Conservation (phyloP, 2,888 invertebrate species). For the Chalcosyrphus nemorum region DNA sequence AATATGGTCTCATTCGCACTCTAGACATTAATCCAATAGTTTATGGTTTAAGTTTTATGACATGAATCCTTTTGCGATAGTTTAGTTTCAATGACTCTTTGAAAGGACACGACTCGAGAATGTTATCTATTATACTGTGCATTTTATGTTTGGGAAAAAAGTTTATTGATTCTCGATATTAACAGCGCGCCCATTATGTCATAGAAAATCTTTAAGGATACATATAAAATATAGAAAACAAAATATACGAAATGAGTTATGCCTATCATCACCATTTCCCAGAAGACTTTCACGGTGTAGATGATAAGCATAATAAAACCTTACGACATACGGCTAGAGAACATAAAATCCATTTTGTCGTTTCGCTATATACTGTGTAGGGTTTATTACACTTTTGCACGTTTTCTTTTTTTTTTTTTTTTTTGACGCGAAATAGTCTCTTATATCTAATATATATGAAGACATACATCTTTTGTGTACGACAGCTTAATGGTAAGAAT, state of each 20-base stretch:
- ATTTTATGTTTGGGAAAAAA: too few species aligned
- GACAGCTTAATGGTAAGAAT: slow-evolving; percentile 25
- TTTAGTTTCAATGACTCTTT: too few species aligned
- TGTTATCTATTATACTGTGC: too few species aligned
- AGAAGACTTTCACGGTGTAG: neutral
- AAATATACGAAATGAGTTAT: slow-evolving; percentile 16
- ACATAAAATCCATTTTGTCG: slow-evolving; percentile 30
- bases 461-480: slow-evolving; percentile 33
- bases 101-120: too few species aligned
- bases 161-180: neutral
- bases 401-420: neutral
- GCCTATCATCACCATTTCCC: slow-evolving; percentile 17
- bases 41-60: too few species aligned
- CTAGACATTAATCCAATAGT: too few species aligned
- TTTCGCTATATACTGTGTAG: slow-evolving; percentile 12
- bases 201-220: neutral
- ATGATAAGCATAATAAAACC: slow-evolving; percentile 48
- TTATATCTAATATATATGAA: neutral
- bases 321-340: slow-evolving; percentile 12
- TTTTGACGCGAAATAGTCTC: slow-evolving; percentile 18
- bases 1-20: neutral
- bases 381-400: slow-evolving; percentile 29
- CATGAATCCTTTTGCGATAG: too few species aligned
- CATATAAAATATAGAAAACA: neutral
- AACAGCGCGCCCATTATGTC: too few species aligned